Conservation (phyloP, 2,888 invertebrate species). For the Calameuta pallipes region DNA sequence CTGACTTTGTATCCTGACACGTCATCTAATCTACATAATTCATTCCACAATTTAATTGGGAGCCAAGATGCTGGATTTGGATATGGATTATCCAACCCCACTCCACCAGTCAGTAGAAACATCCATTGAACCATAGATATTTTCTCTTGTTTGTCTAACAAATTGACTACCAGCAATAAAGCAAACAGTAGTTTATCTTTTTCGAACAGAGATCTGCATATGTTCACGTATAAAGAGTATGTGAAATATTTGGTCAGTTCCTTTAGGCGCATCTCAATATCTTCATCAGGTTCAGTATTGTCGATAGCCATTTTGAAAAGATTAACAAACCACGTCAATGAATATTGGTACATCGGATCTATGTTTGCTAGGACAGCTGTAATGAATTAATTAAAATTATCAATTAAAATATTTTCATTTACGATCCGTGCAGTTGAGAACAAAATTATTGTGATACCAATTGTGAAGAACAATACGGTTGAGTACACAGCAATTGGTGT, state of each 20-base stretch:
- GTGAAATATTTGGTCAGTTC: slow-evolving; percentile 87
- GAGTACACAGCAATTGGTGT: slow-evolving; percentile 92
- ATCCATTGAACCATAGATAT: slow-evolving; percentile 78
- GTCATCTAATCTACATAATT: slow-evolving; percentile 75
- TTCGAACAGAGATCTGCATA: slow-evolving; percentile 94
- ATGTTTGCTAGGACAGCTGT: slow-evolving; percentile 87
- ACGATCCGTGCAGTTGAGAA: not conserved
- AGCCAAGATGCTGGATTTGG: slow-evolving; percentile 80
- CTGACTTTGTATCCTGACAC: slow-evolving; percentile 67
- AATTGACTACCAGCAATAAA: slow-evolving; percentile 78
- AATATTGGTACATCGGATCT: slow-evolving; percentile 98
- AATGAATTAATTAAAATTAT: slow-evolving; percentile 38
- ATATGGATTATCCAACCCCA: slow-evolving; percentile 80
- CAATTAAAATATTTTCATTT: not conserved
- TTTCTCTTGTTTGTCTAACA: slow-evolving; percentile 72
- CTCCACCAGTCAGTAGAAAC: slow-evolving; percentile 89
- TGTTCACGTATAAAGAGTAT: slow-evolving; percentile 88
- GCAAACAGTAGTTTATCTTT: slow-evolving; percentile 95
- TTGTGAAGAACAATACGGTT: slow-evolving; percentile 90
- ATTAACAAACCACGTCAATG: slow-evolving; percentile 92
- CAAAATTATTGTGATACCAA: slow-evolving; percentile 69
- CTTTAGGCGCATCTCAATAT: slow-evolving; percentile 77
- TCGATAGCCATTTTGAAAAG: slow-evolving; percentile 88
- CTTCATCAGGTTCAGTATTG: slow-evolving; percentile 86
- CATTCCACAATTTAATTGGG: slow-evolving; percentile 80